Percentiles rank a stretch among this genome's conserved stretches.
These are phyloP conservation scores for Phaedon cochleariae DNA, from an alignment of 2,888 invertebrate genomes.

Conservation along the genomic window DNA sequence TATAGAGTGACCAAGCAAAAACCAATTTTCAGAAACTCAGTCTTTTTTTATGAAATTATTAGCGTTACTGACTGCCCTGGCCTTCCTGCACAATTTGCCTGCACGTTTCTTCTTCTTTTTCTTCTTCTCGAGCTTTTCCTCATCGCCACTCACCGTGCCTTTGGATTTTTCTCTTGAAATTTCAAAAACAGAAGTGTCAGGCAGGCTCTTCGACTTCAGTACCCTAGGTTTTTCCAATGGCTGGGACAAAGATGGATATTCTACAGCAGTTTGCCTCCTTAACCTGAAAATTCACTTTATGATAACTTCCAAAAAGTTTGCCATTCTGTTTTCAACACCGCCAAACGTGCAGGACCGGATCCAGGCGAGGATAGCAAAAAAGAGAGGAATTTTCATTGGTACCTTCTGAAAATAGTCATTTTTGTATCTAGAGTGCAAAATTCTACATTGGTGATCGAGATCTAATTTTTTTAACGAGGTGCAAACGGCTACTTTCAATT, in stretches of 20 bases:
- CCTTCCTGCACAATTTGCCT: conserved; percentile 53
- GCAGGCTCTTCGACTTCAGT: conserved; percentile 53
- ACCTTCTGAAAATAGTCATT: too few species aligned
- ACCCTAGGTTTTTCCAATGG: conserved; percentile 37
- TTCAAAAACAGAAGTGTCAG: conserved; percentile 45
- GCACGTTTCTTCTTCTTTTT: conserved; percentile 54
- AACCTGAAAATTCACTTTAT: conserved; percentile 44
- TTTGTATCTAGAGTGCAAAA: too few species aligned
- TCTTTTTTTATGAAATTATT: conserved; percentile 46
- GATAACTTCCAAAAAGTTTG: too few species aligned
- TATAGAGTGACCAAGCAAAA: conserved; percentile 3
- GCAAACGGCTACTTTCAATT: too few species aligned
- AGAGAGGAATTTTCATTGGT: too few species aligned
- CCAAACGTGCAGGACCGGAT: too few species aligned
- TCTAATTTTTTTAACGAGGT: too few species aligned
- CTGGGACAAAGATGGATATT: conserved; percentile 26
- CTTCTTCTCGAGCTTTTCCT: conserved; percentile 40
- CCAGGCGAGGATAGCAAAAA: too few species aligned
- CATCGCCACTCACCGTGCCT: conserved; percentile 37
- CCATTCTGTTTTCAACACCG: too few species aligned
- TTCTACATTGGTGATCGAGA: too few species aligned
- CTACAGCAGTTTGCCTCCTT: conserved; percentile 49
- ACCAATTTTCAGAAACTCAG: conserved; percentile 32
- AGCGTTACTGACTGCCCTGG: conserved; percentile 50
- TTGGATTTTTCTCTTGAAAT: conserved; percentile 35